Percentiles rank a stretch among this genome's conserved stretches.
Evolutionary conservation across 2,113 vertebrate genomes (phyloP).

Genomic region (Zosterops pallidus): DNA sequence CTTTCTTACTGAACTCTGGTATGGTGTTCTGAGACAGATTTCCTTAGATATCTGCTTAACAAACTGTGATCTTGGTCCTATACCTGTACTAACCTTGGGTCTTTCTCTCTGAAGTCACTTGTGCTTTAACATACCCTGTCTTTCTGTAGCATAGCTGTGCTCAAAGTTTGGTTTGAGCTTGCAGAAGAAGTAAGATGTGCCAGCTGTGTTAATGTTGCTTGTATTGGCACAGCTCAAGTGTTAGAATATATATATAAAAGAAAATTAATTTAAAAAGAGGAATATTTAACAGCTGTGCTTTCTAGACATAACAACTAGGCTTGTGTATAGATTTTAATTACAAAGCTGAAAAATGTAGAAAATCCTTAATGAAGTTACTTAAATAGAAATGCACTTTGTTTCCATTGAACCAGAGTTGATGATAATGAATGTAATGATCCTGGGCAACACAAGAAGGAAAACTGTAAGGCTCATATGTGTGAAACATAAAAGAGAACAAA

Average conservation of each 20-base stretch:
- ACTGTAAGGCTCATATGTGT: not conserved
- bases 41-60: not conserved
- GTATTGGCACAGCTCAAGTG: not conserved
- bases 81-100: not conserved
- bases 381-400: not conserved
- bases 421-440: not conserved
- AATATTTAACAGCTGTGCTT: not conserved
- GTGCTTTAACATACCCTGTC: not conserved
- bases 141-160: not conserved
- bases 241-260: not conserved
- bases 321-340: conserved; percentile 14
- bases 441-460: not conserved
- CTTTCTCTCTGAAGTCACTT: not conserved
- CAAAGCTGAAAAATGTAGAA: not conserved
- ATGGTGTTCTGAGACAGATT: not conserved
- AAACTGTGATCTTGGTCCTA: not conserved
- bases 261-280: not conserved
- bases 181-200: not conserved
- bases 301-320: not conserved
- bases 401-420: not conserved
- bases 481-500: not conserved
- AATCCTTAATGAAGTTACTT: not conserved
- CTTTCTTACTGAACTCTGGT: not conserved
- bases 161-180: not conserved
- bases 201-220: not conserved